Conservation (phyloP, 1,140 invertebrate genomes). For the Drosophila equinoxialis region DNA sequence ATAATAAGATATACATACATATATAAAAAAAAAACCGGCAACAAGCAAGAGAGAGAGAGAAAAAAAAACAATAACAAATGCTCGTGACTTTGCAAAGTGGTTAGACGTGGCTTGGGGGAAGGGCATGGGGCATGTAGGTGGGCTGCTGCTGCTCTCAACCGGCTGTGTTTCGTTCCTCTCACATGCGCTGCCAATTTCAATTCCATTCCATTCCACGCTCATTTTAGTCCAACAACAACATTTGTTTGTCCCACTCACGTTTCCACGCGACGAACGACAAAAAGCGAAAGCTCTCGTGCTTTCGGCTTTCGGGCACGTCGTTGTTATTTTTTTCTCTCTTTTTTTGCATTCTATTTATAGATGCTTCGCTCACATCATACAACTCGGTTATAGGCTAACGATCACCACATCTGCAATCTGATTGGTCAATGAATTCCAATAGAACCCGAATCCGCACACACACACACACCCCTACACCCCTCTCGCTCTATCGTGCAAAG, state of each 20-base stretch:
- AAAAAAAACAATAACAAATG: conserved; percentile 21
- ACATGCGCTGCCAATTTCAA: conserved; percentile 24
- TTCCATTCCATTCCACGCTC: conserved; percentile 43
- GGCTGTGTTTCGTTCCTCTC: conserved; percentile 51
- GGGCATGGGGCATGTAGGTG: background rate
- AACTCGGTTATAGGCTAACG: conserved; percentile 48
- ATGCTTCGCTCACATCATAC: conserved; percentile 64
- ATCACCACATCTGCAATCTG: conserved; percentile 63
- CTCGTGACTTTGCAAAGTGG: conserved; percentile 6
- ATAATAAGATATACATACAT: conserved; percentile 2
- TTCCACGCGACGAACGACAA: conserved; percentile 47
- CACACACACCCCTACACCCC: background rate
- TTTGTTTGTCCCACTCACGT: conserved; percentile 74
- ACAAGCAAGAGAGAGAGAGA: conserved; percentile 30
- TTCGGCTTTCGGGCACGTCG: conserved; percentile 30
- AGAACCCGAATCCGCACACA: conserved; percentile 16
- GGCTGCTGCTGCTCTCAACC: conserved; percentile 31
- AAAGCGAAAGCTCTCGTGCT: conserved; percentile 54
- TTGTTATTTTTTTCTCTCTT: background rate
- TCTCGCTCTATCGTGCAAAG: background rate
- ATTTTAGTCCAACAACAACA: background rate
- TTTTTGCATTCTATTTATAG: conserved; percentile 77
- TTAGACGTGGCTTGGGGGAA: background rate
- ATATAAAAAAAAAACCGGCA: conserved; percentile 21
- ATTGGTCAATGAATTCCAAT: conserved; percentile 56